These are phyloP conservation scores for Montipora sp. DNA, from an alignment of 64 coral and sea anemone genomes.

Conservation along the genomic window DNA sequence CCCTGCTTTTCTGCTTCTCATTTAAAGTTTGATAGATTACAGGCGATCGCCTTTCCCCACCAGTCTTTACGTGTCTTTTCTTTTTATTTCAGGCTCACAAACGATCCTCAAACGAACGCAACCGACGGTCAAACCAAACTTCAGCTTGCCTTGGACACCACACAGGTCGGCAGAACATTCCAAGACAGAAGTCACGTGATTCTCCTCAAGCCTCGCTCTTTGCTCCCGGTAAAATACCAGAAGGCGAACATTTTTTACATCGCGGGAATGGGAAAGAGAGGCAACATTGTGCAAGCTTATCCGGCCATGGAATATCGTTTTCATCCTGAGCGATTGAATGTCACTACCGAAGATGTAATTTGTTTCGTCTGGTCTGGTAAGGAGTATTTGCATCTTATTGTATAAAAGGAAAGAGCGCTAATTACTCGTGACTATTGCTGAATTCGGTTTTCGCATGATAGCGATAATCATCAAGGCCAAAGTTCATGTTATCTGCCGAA, in stretches of 20 bases:
- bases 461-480: too few relatives aligned
- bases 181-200: constrained; percentile 73
- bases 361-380: constrained; percentile 68
- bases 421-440: too few relatives aligned
- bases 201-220: constrained; percentile 16
- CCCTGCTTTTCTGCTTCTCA: not conserved
- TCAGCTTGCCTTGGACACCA: constrained; percentile 53
- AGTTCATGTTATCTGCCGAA: too few relatives aligned
- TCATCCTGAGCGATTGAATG: constrained; percentile 42
- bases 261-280: constrained; percentile 66
- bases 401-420: too few relatives aligned
- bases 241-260: constrained; percentile 51
- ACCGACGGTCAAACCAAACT: constrained; percentile 38
- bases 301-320: constrained; percentile 73
- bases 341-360: constrained; percentile 47
- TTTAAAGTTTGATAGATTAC: not conserved
- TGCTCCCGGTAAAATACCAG: constrained; percentile 28
- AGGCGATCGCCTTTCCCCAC: not conserved
- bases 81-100: constrained; percentile 21
- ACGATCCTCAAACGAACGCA: constrained; percentile 49
- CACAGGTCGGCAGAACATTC: constrained; percentile 45
- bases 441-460: too few relatives aligned
- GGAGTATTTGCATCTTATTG: not conserved
- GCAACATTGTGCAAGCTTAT: constrained; percentile 67
- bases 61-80: not conserved